Conservation (phyloP, 2,888 invertebrate genomes). For the Stegophylla sp. region DNA sequence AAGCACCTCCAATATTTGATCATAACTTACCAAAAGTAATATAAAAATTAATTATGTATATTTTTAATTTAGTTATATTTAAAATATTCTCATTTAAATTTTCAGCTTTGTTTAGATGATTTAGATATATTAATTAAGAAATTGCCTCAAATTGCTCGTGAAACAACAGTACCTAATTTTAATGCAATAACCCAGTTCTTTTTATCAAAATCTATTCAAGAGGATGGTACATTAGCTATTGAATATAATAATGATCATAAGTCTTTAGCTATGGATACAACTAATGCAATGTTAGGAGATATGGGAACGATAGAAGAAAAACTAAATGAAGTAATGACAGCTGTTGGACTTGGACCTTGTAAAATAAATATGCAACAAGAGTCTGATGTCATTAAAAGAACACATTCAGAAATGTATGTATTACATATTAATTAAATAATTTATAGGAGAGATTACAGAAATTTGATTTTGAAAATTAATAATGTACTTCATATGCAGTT, state of each 20-base stretch:
- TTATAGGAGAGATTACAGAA: background rate
- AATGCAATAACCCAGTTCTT: conserved; percentile 51
- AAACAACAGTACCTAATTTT: conserved; percentile 51
- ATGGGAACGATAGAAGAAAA: conserved; percentile 34
- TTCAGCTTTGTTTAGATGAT: conserved; percentile 53
- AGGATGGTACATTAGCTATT: conserved; percentile 47
- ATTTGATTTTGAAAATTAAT: too few species aligned
- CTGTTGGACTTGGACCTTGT: conserved; percentile 25
- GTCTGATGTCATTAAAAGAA: conserved; percentile 43
- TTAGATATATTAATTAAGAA: conserved; percentile 45
- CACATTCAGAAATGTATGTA: conserved; percentile 46
- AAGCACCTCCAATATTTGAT: conserved; percentile 80
- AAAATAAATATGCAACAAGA: conserved; percentile 28
- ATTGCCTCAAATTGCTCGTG: conserved; percentile 33
- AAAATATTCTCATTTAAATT: conserved; percentile 11
- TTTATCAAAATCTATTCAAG: conserved; percentile 53
- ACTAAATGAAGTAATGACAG: conserved; percentile 43
- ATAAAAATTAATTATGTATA: background rate
- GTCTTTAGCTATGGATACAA: conserved; percentile 35
- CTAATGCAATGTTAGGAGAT: conserved; percentile 18
- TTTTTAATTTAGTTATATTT: background rate
- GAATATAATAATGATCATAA: conserved; percentile 64
- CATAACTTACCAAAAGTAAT: conserved; percentile 73
- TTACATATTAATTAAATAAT: background rate
- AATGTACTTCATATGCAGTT: too few species aligned